Evolutionary conservation across 2,113 vertebrate species (phyloP).

Genomic region (Pseudonaja textilis): DNA sequence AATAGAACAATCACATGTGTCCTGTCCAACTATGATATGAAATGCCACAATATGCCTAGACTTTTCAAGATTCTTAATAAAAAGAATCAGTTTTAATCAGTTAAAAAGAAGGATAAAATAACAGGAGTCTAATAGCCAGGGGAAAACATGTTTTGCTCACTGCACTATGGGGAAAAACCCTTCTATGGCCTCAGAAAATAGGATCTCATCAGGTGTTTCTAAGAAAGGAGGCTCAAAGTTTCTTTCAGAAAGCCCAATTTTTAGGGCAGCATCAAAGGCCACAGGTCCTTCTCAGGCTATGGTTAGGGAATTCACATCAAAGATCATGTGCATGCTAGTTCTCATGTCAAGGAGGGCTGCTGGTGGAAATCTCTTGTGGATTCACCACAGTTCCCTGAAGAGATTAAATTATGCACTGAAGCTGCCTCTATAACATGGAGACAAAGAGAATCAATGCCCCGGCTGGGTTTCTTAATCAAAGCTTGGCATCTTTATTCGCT

Average conservation of each 20-base stretch:
- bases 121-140: conserved; percentile 34
- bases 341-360: conserved; percentile 65
- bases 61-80: background rate
- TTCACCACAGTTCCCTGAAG: conserved; percentile 62
- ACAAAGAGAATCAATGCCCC: conserved; percentile 63
- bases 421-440: conserved; percentile 65
- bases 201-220: conserved; percentile 66
- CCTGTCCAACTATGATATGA: background rate
- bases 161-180: conserved; percentile 46
- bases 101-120: conserved; percentile 30
- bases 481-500: conserved; percentile 51
- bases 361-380: conserved; percentile 62
- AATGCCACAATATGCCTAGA: background rate
- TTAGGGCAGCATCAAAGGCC: conserved; percentile 78
- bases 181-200: conserved; percentile 58
- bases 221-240: conserved; percentile 67
- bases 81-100: no score
- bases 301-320: conserved; percentile 78
- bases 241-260: conserved; percentile 76
- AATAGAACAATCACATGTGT: background rate
- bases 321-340: conserved; percentile 63
- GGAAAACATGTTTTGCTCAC: conserved; percentile 51
- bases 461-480: conserved; percentile 61
- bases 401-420: conserved; percentile 69
- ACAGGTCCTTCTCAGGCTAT: conserved; percentile 67